Base-by-base conservation (phyloP, 2,888 invertebrate genomes). In the Eilema griseolum region DNA sequence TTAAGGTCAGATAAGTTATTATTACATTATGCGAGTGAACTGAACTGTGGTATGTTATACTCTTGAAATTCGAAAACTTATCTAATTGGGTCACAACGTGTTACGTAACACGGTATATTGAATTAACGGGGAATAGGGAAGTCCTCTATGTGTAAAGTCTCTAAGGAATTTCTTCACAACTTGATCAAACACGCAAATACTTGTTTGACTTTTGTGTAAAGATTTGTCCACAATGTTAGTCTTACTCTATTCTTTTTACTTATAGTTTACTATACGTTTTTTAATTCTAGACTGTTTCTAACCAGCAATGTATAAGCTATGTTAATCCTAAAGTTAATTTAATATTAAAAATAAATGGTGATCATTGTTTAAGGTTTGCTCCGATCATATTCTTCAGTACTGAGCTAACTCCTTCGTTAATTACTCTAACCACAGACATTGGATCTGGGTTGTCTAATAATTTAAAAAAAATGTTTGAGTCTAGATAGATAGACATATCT, bases 61-160 rank as follows among this genome's bases (percentile, higher is more conserved):
- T 66, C 71, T 74, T 78, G 74, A 78, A 84, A 86, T 81, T 81
- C 80, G 78, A 71, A 84, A 86, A 86, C 76, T 87, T 86, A 80
- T 77, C 78, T 84, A 88, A 88, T 87, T 88, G 82, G 85, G 85
- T 83, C 85, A 83, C 82, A 84, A 79, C 80, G 78, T 72, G 78
- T 79, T 61, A 69, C 52, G 66, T 71, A 71, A 72, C 78, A 79
- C 74, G 71, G 37, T 68, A 59, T 82, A 85, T 81, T 79, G 70
- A 77, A 83, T 83, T 78, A 81, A 76, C 72, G 24, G 66, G 59
- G 31, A 37, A 65, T 73, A 69, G 74, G 74, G 78, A 76, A 72
- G 61, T 70, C 62, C 68, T 70, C 66, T 23, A 69, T 71, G 69
- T 74, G 70, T 78, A 64, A 33, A 5, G 56, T 72, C 67, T 62